These are phyloP conservation scores for Pagrus major DNA, from an alignment of 2,113 vertebrate genomes.

Conservation along the genomic window DNA sequence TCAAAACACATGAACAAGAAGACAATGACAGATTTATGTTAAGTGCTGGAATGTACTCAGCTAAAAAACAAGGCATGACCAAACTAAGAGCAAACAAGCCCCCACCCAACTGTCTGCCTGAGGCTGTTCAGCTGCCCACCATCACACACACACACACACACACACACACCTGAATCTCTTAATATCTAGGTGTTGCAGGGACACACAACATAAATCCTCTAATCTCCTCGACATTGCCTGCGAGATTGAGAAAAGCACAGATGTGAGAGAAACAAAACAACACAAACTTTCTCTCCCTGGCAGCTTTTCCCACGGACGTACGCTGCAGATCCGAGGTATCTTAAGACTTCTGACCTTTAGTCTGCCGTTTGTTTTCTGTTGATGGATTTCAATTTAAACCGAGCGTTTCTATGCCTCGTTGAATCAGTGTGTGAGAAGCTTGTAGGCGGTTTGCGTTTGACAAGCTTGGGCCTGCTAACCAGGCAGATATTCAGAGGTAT, in stretches of 20 bases:
- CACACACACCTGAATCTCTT: slow-evolving; percentile 44
- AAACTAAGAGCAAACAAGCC: slow-evolving; percentile 65
- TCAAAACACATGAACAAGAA: neutral
- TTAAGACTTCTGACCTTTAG: slow-evolving; percentile 35
- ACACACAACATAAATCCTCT: slow-evolving; percentile 62
- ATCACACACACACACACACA: slow-evolving; percentile 8
- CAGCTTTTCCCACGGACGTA: slow-evolving; percentile 25
- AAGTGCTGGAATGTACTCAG: slow-evolving; percentile 56
- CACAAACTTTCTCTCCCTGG: neutral
- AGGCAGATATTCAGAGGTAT: slow-evolving; percentile 67
- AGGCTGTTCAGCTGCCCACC: slow-evolving; percentile 53
- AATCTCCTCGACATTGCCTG: slow-evolving; percentile 57
- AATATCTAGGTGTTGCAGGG: slow-evolving; percentile 56
- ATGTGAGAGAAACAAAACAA: slow-evolving; percentile 15
- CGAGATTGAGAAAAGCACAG: slow-evolving; percentile 47
- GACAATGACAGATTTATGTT: slow-evolving; percentile 42
- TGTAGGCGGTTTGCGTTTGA: slow-evolving; percentile 53
- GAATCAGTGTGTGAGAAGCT: slow-evolving; percentile 64
- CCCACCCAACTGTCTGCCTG: slow-evolving; percentile 62
- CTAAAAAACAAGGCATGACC: slow-evolving; percentile 54
- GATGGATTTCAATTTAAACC: slow-evolving; percentile 57
- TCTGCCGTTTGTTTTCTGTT: slow-evolving; percentile 31
- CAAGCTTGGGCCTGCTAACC: slow-evolving; percentile 75
- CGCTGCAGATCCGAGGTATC: neutral
- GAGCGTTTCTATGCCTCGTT: slow-evolving; percentile 25